Evolutionary conservation across 2,113 vertebrate genomes (phyloP).

Genomic region (Uria aalge): DNA sequence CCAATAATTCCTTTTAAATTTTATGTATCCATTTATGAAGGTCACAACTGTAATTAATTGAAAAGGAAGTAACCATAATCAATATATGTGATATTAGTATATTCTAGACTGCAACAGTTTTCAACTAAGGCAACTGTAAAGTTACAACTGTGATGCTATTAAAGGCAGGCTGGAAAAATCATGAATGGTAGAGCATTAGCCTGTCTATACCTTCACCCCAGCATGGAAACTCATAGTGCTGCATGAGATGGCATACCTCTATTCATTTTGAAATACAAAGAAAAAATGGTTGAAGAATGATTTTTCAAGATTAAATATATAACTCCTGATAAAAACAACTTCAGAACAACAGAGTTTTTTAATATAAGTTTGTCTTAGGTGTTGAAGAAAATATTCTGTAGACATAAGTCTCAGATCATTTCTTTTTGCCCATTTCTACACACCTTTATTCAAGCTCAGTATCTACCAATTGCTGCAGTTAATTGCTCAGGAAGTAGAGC

Average conservation of each 20-base stretch:
- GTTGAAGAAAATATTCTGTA: not conserved
- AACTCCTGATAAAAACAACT: not conserved
- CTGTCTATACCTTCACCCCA: not conserved
- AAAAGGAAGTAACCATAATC: not conserved
- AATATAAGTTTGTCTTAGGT: not conserved
- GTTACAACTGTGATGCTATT: not conserved
- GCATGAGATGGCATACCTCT: not conserved
- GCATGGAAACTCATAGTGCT: not conserved
- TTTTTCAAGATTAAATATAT: not conserved
- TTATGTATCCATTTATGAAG: not conserved
- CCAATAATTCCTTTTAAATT: not conserved
- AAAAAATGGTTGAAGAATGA: not conserved
- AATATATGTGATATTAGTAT: not conserved
- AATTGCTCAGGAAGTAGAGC: not conserved
- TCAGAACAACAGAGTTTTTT: not conserved
- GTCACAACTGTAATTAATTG: not conserved
- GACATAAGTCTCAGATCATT: not conserved
- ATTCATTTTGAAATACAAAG: not conserved
- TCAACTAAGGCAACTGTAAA: not conserved
- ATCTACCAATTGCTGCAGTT: not conserved
- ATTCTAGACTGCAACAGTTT: not conserved
- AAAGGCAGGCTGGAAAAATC: not conserved
- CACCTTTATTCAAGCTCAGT: not conserved
- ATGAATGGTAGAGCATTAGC: not conserved
- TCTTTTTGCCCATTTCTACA: not conserved